Base-by-base conservation (phyloP, 2,888 invertebrate genomes). In the Tortricodes alternella region DNA sequence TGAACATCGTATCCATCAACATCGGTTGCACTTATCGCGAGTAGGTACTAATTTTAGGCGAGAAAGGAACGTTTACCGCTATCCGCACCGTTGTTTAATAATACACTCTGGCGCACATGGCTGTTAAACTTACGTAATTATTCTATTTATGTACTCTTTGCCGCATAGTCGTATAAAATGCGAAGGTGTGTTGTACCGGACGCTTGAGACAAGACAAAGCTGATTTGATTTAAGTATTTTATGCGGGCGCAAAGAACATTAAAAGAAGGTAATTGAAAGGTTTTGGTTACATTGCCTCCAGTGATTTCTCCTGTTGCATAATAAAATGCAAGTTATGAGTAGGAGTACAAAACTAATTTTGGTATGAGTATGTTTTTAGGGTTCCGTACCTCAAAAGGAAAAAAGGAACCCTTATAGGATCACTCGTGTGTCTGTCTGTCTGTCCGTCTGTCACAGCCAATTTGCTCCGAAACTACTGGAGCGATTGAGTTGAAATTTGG, bases 41-140 rank as follows among this genome's bases (percentile, higher is more conserved):
- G 27, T 1, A 11, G 24, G 16, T 13, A 34, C 55, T 49, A 43
- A 49, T 49, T 49, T 49, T 49, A 43, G 49, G 48, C 43, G 34
- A 11, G 34, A 11, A 44, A 18, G 53, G 29, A 37, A 21, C 35
- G 16, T 27, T 35, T 27, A 55, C 55, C 55, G 55, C 35, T 55
- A 55, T 37, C 35, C 41, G 34, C 15, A 41, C 49, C 37, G 57
- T 46, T 57, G 58, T 53, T 43, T 55, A 58, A 53, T 58, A 58
- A 37, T 48, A 53, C 48, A 55, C 49, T 55, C 41, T 11, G 37
- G 19, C 32, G 49, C 58, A 46, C 55, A 53, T 46, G 53, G 43
- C 34, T 43, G 23, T 53, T 53, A 27, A 29, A 49, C 21, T 43
- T 41, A 37, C 55, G 43, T 43, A 49, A 49, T 55, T 38, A 38